These are phyloP conservation scores for Neocrepidodera transversa DNA, from an alignment of 2,888 invertebrate genomes.

Conservation along the genomic window DNA sequence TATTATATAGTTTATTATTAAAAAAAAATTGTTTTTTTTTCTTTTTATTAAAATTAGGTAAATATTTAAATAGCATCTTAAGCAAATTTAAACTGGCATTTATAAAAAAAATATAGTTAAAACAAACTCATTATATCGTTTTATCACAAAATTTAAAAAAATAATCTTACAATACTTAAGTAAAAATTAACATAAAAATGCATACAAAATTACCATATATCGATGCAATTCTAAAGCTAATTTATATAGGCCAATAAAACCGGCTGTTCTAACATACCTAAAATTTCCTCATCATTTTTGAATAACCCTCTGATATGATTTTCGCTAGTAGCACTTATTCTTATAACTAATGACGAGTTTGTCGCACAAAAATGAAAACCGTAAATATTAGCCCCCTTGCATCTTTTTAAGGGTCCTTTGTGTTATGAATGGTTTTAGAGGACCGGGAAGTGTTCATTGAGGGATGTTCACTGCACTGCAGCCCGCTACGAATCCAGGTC, in stretches of 20 bases:
- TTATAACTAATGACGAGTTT: neutral
- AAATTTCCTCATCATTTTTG: neutral
- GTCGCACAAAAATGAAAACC: neutral
- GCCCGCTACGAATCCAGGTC: slow-evolving; percentile 28
- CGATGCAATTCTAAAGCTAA: no score
- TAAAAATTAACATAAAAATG: no score
- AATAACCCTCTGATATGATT: neutral
- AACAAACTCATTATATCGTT: no score
- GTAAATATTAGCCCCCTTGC: slow-evolving; percentile 10
- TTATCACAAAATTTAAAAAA: no score
- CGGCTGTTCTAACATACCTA: slow-evolving; percentile 1
- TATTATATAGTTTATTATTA: no score
- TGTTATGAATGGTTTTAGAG: slow-evolving; percentile 23
- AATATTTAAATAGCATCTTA: no score
- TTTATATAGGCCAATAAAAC: neutral
- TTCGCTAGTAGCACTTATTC: neutral
- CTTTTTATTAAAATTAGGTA: no score
- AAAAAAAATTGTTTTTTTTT: no score
- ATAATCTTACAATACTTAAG: no score
- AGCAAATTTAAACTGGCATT: no score
- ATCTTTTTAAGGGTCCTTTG: neutral
- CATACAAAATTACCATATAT: no score
- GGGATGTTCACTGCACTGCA: slow-evolving; percentile 36
- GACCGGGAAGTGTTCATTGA: slow-evolving; percentile 33
- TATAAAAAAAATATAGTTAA: no score